Evolutionary conservation across 2,888 invertebrate species (phyloP).

Genomic region (Congeria kusceri): DNA sequence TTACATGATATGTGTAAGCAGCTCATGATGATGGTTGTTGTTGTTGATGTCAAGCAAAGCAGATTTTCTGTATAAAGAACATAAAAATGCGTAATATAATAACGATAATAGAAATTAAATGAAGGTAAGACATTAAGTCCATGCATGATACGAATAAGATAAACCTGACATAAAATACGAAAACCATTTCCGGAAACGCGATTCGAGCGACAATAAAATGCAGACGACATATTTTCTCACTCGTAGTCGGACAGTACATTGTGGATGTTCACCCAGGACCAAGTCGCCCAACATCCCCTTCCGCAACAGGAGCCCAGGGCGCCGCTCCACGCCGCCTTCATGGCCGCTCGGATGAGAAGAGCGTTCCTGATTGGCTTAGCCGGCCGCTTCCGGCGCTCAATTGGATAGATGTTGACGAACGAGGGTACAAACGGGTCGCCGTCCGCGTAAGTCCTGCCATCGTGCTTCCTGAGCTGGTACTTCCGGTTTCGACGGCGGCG

Average conservation of each 20-base stretch:
- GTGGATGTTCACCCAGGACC: conserved; percentile 52
- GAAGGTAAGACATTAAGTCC: too few species aligned
- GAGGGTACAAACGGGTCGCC: neutral
- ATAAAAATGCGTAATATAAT: too few species aligned
- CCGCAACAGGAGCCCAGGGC: conserved; percentile 53
- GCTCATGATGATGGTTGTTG: too few species aligned
- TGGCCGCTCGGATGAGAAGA: conserved; percentile 41
- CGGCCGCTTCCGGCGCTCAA: conserved; percentile 29
- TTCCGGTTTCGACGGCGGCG: conserved; percentile 22
- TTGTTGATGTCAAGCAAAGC: too few species aligned
- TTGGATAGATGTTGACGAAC: conserved; percentile 39
- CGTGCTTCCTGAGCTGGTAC: conserved; percentile 8
- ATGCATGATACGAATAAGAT: too few species aligned
- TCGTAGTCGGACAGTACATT: conserved; percentile 51
- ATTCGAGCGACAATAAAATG: neutral
- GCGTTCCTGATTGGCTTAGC: conserved; percentile 56
- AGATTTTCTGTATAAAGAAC: too few species aligned
- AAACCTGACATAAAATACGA: too few species aligned
- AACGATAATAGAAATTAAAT: too few species aligned
- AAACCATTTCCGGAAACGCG: neutral
- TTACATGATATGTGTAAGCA: too few species aligned
- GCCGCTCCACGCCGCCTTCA: conserved; percentile 53
- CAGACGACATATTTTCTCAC: conserved; percentile 9
- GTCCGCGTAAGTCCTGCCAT: neutral
- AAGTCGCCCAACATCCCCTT: conserved; percentile 53